Evolutionary conservation across 2,113 vertebrate species (phyloP).

Genomic region (Mobula hypostoma): DNA sequence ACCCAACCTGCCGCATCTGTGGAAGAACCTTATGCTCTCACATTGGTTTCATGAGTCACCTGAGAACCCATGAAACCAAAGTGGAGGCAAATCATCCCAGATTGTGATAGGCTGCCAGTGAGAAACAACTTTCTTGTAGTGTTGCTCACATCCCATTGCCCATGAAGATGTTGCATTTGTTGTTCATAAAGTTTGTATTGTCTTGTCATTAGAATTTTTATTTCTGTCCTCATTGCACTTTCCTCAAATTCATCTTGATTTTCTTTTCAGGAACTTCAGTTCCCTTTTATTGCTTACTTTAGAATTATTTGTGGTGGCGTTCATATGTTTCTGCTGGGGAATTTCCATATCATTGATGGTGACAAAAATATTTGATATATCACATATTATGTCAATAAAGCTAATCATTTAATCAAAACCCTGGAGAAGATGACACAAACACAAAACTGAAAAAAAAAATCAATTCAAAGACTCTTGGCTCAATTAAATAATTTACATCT

Average conservation of each 20-base stretch:
- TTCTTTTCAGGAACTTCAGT: neutral
- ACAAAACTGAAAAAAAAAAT: neutral
- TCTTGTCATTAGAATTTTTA: neutral
- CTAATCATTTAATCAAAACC: neutral
- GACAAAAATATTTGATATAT: neutral
- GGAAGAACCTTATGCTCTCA: no score
- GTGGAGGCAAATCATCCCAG: no score
- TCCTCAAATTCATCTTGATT: neutral
- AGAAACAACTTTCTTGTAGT: no score
- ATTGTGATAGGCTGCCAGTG: no score
- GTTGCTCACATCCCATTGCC: no score
- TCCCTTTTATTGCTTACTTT: neutral
- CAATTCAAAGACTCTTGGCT: neutral
- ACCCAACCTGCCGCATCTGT: no score
- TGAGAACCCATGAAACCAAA: no score
- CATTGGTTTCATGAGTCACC: no score
- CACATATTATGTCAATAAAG: neutral
- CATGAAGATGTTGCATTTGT: neutral
- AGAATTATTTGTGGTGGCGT: neutral
- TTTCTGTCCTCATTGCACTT: neutral
- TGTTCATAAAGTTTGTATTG: neutral
- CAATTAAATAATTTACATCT: constrained; percentile 28
- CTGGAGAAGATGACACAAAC: neutral
- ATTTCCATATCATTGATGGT: neutral
- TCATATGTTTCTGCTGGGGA: neutral